These are phyloP conservation scores for Terrapene triunguis DNA, from an alignment of 2,113 vertebrate species.

Conservation along the genomic window DNA sequence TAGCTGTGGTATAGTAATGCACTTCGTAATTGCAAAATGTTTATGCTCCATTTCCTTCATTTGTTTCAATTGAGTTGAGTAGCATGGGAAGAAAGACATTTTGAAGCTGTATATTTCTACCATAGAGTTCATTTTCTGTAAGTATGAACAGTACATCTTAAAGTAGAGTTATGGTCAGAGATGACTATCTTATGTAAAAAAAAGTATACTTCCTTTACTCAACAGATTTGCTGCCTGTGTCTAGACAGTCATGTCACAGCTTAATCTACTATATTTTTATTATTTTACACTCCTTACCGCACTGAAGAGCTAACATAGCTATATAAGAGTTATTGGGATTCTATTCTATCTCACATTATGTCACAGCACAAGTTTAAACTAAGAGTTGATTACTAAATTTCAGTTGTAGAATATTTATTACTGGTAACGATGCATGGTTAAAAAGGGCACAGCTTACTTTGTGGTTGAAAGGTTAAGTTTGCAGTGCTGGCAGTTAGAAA, in stretches of 20 bases:
- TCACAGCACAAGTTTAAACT: background rate
- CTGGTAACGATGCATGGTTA: background rate
- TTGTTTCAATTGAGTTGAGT: slow-evolving; percentile 37
- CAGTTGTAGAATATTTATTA: background rate
- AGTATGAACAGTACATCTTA: background rate
- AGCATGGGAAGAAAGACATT: slow-evolving; percentile 5
- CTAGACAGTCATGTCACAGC: background rate
- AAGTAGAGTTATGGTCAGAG: background rate
- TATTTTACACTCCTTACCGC: background rate
- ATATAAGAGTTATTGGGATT: background rate
- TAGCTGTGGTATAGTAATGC: slow-evolving; percentile 30
- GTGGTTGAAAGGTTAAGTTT: background rate
- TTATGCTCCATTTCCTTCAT: slow-evolving; percentile 51
- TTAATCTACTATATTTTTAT: background rate
- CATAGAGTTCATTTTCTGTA: background rate
- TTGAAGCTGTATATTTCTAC: background rate
- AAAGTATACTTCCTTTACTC: background rate
- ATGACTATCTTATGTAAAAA: background rate
- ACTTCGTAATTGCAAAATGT: slow-evolving; percentile 55
- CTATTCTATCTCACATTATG: background rate
- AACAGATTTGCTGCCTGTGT: background rate
- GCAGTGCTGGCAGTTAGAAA: background rate
- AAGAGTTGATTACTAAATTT: background rate
- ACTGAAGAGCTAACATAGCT: background rate
- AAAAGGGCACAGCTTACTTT: background rate